phyloP scores from a whole-genome alignment of 2,113 vertebrate genomes.

The Rana temporaria region DNA sequence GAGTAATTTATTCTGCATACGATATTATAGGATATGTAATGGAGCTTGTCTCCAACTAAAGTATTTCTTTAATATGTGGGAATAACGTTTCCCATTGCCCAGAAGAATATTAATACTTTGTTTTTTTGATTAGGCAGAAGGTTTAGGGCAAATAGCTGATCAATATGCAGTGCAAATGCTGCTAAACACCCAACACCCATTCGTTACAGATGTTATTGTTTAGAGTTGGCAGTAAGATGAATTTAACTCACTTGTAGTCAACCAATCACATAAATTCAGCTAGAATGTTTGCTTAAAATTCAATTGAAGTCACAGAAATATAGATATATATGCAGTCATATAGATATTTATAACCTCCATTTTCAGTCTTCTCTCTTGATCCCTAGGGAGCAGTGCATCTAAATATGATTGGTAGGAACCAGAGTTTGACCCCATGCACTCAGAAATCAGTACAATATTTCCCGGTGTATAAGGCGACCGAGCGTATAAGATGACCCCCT shows the following conservation, averaged over 20 bases:
- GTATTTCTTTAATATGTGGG: conserved; percentile 54
- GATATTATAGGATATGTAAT: conserved; percentile 56
- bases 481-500: too few species aligned
- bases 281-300: conserved; percentile 31
- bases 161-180: conserved; percentile 52
- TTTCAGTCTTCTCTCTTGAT: too few species aligned
- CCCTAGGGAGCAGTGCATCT: too few species aligned
- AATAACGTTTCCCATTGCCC: conserved; percentile 50
- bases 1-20: conserved; percentile 56
- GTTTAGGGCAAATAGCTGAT: conserved; percentile 55
- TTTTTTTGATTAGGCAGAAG: conserved; percentile 49
- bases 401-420: too few species aligned
- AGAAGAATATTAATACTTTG: conserved; percentile 56
- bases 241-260: conserved; percentile 39
- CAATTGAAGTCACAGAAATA: too few species aligned
- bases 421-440: too few species aligned
- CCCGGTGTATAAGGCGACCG: too few species aligned
- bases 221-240: conserved; percentile 41
- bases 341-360: too few species aligned
- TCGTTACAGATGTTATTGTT: conserved; percentile 41
- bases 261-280: conserved; percentile 32
- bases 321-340: too few species aligned
- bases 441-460: too few species aligned
- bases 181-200: conserved; percentile 43
- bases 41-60: conserved; percentile 47